These are phyloP conservation scores for Lymantria monacha DNA, from an alignment of 2,888 invertebrate genomes.

Conservation along the genomic window DNA sequence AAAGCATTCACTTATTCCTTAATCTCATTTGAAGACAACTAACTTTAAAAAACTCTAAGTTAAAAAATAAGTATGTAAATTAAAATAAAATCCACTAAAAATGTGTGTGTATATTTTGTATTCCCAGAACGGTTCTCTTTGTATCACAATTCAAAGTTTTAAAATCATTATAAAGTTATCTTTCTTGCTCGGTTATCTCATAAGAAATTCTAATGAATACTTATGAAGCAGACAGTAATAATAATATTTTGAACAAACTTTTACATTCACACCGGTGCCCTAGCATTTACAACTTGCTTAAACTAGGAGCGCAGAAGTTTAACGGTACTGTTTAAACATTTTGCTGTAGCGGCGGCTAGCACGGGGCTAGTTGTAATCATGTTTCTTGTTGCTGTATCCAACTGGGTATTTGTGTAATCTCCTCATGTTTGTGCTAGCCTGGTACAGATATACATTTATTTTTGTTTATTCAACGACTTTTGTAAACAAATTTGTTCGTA, in stretches of 20 bases:
- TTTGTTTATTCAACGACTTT: background rate
- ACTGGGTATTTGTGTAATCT: background rate
- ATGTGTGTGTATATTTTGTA: too few species aligned
- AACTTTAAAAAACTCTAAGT: too few species aligned
- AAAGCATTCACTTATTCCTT: too few species aligned
- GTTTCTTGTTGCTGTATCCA: constrained; percentile 22
- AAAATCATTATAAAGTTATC: background rate
- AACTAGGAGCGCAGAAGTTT: constrained; percentile 31
- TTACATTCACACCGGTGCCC: constrained; percentile 27
- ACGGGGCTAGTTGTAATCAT: constrained; percentile 28
- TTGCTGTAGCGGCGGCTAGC: constrained; percentile 15
- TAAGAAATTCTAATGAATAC: background rate
- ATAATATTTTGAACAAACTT: constrained; percentile 31
- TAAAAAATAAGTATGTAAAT: too few species aligned
- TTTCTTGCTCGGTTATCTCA: background rate
- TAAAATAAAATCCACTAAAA: too few species aligned
- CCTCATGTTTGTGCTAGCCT: constrained; percentile 1
- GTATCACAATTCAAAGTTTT: too few species aligned
- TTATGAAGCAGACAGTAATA: background rate
- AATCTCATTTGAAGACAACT: too few species aligned
- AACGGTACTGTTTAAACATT: constrained; percentile 40
- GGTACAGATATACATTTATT: background rate
- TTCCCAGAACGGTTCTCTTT: too few species aligned
- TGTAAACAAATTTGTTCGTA: too few species aligned
- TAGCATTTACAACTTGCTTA: constrained; percentile 40